phyloP scores from a whole-genome alignment of 2,113 vertebrate species.

The Brachyistius frenatus region DNA sequence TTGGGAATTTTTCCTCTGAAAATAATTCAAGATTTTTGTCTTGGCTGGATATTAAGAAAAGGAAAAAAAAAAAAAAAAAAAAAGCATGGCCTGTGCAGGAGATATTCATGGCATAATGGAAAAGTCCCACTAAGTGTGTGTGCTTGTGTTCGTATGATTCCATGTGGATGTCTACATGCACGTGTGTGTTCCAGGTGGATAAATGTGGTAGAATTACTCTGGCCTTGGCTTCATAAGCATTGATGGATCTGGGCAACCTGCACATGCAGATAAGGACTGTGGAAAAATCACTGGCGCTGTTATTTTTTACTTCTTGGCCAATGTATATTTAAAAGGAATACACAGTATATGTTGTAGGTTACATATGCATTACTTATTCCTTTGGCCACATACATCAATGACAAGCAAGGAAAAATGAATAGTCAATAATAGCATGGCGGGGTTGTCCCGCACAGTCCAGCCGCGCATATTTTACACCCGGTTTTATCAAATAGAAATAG shows the following conservation, averaged over 20 bases:
- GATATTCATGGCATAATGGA: slow-evolving; percentile 79
- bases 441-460: slow-evolving; percentile 60
- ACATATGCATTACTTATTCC: slow-evolving; percentile 87
- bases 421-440: slow-evolving; percentile 75
- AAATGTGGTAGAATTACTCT: slow-evolving; percentile 85
- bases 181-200: slow-evolving; percentile 77
- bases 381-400: slow-evolving; percentile 90
- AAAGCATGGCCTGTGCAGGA: slow-evolving; percentile 53
- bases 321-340: slow-evolving; percentile 89
- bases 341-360: slow-evolving; percentile 80
- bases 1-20: slow-evolving; percentile 87
- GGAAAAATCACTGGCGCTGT: slow-evolving; percentile 82
- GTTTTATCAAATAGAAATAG: slow-evolving; percentile 75
- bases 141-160: slow-evolving; percentile 63
- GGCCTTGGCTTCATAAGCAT: slow-evolving; percentile 83
- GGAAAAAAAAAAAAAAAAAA: slow-evolving; percentile 13
- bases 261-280: slow-evolving; percentile 94
- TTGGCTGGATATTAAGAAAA: slow-evolving; percentile 85
- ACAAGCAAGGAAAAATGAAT: slow-evolving; percentile 85
- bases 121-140: slow-evolving; percentile 71
- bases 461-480: slow-evolving; percentile 78
- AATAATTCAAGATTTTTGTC: slow-evolving; percentile 91
- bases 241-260: slow-evolving; percentile 96
- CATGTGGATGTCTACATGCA: slow-evolving; percentile 55
- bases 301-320: slow-evolving; percentile 80